phyloP scores from a whole-genome alignment of 1,140 invertebrate species.

The Heliconius hewitsoni region DNA sequence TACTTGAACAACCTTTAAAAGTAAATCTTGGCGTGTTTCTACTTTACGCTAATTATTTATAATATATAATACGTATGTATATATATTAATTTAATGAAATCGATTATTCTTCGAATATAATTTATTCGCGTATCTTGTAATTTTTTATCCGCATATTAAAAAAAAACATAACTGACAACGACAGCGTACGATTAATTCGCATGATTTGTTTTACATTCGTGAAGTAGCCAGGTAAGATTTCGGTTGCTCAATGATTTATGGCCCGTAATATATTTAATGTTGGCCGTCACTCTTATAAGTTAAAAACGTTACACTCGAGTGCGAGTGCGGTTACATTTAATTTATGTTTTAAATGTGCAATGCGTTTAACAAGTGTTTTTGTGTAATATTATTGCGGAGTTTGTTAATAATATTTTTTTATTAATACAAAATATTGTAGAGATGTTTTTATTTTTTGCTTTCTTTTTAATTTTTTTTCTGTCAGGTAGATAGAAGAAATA shows the following conservation, averaged over 20 bases:
- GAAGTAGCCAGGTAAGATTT: slow-evolving; percentile 9
- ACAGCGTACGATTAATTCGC: background rate
- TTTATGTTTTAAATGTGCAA: background rate
- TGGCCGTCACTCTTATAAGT: background rate
- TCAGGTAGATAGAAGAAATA: no score
- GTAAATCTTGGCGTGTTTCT: no score
- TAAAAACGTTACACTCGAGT: background rate
- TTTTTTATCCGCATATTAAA: background rate
- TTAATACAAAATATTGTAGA: background rate
- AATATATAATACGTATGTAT: background rate
- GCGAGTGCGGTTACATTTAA: background rate
- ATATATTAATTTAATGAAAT: background rate
- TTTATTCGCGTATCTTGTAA: background rate
- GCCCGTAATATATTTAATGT: background rate
- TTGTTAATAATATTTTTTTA: background rate
- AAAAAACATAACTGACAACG: slow-evolving; percentile 4
- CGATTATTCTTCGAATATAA: background rate
- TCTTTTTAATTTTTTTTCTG: no score
- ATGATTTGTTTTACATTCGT: slow-evolving; percentile 8
- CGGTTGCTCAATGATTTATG: background rate
- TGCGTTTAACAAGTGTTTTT: background rate
- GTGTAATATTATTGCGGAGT: background rate
- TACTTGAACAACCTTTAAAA: no score
- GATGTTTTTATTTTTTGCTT: no score
- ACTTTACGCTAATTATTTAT: no score